Evolutionary conservation across 2,888 invertebrate species (phyloP).

Genomic region (Callimorpha dominula): DNA sequence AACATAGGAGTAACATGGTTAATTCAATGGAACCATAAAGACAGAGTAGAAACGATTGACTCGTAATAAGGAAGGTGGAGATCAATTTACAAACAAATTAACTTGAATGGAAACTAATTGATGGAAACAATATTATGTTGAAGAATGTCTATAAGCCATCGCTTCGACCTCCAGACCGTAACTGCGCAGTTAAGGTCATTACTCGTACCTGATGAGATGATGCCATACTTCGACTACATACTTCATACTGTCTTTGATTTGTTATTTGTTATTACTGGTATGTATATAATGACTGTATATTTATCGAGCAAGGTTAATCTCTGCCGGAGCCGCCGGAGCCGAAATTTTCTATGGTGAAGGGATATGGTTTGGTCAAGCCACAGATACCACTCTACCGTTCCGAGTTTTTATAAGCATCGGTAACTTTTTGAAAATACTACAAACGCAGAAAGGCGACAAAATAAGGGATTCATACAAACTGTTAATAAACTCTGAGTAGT

Average conservation of each 20-base stretch:
- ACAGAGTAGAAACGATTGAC: constrained; percentile 31
- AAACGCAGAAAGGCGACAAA: neutral
- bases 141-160: constrained; percentile 44
- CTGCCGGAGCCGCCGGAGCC: no score
- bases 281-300: neutral
- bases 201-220: constrained; percentile 56
- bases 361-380: no score
- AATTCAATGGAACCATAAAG: constrained; percentile 1
- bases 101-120: constrained; percentile 33
- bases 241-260: constrained; percentile 32
- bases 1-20: neutral
- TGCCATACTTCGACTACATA: constrained; percentile 25
- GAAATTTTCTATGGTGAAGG: no score
- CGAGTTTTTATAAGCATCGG: neutral
- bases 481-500: neutral
- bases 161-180: constrained; percentile 59
- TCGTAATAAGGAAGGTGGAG: constrained; percentile 45
- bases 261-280: constrained; percentile 16
- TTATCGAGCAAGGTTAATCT: neutral
- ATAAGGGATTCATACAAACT: neutral
- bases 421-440: neutral
- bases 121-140: constrained; percentile 29
- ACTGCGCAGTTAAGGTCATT: constrained; percentile 64
- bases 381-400: neutral
- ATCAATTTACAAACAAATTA: constrained; percentile 42